Evolutionary conservation across 30 jellyfish, hydroid and myxozoan genomes (phyloP), one percentile per base, ranked within the genome.

Genomic region (Chironex yamaguchii): DNA sequence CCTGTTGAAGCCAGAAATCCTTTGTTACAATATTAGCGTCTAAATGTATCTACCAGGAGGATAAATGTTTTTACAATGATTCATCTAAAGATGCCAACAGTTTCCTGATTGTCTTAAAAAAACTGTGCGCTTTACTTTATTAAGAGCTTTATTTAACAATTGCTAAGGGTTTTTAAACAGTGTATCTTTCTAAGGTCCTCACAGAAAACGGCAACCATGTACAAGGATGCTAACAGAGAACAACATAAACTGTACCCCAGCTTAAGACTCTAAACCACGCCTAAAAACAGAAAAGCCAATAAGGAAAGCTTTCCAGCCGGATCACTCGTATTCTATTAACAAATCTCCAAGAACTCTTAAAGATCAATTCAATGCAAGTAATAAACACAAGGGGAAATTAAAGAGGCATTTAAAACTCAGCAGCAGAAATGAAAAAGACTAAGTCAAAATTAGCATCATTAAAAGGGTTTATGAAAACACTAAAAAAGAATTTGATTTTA

Each of bases 281-380:
- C n/a, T n/a, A n/a, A n/a, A n/a, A n/a, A n/a, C n/a, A n/a, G n/a
- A n/a, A n/a, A n/a, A n/a, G n/a, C n/a, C n/a, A n/a, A n/a, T n/a
- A n/a, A n/a, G n/a, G n/a, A n/a, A n/a, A n/a, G n/a, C n/a, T n/a
- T n/a, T n/a, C n/a, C n/a, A n/a, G 71, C 65, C 65, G 2, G 84
- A 70, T 9, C 84, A 70, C 75, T 9, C 74, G 24, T 70, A 70
- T 70, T 13, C 0, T n/a, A 70, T 70, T 34, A 32, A 34, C 21
- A 26, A 13, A 1, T 70, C 84, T 11, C 71, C 71, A 75, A 75
- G 81, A 25, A 35, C 29, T 4, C 76, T 75, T 6, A 52, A 75
- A 29, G n/a, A 26, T 29, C n/a, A 49, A 6, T 49, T 75, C 13
- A 77, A 67, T 0, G 26, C 28, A 50, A 52, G 26, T 0, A 29